phyloP scores from a whole-genome alignment of 2,888 invertebrate genomes.

The Orthonychiurus folsomi region DNA sequence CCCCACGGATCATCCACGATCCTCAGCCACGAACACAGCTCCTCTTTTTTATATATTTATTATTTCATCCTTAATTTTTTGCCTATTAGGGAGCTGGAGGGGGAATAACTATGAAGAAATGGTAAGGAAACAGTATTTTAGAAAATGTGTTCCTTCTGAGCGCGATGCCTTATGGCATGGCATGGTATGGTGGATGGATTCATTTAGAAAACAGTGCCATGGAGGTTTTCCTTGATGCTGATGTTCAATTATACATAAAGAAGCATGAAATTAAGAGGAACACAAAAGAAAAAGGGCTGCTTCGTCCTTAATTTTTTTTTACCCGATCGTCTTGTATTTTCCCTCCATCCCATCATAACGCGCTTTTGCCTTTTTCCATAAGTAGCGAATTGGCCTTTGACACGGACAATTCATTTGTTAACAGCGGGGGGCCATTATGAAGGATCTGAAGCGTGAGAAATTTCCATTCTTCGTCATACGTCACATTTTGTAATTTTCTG shows the following conservation, averaged over 20 bases:
- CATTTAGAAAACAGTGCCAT: not conserved
- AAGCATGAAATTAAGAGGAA: constrained; percentile 39
- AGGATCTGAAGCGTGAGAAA: constrained; percentile 39
- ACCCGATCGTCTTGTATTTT: not conserved
- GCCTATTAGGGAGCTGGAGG: not conserved
- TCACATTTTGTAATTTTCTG: no score
- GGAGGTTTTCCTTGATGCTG: not conserved
- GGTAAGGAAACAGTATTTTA: no score
- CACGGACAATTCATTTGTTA: constrained; percentile 41
- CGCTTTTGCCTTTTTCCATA: constrained; percentile 29
- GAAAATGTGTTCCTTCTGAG: no score
- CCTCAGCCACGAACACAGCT: constrained; percentile 1
- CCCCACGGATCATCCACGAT: constrained; percentile 25
- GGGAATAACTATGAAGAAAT: no score
- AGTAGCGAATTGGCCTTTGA: constrained; percentile 41
- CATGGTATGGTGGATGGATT: not conserved
- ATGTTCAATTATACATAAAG: constrained; percentile 38
- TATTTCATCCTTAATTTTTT: not conserved
- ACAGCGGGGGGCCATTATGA: constrained; percentile 38
- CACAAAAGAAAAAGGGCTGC: not conserved
- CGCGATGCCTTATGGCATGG: no score
- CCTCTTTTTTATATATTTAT: not conserved
- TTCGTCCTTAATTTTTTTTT: not conserved
- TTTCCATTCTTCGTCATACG: constrained; percentile 36
- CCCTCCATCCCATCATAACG: constrained; percentile 24